Evolutionary conservation across 1,140 invertebrate species (phyloP).

Genomic region (Solenopsis fugax): DNA sequence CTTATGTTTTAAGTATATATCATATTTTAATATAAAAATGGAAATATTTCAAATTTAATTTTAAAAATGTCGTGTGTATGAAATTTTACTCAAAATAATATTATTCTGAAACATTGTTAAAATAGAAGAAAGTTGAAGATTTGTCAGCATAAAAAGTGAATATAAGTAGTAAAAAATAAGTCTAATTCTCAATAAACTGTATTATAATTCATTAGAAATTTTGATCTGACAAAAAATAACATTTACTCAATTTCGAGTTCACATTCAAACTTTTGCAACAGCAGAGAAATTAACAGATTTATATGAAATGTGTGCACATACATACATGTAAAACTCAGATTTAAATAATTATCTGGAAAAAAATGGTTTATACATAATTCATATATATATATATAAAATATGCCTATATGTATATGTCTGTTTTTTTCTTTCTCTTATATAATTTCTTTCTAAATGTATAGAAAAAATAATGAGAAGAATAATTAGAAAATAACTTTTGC

Average conservation of each 20-base stretch:
- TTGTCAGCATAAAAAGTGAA: not conserved
- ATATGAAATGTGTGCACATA: conserved; percentile 1
- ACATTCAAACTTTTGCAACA: conserved; percentile 14
- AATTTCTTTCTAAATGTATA: too few species aligned
- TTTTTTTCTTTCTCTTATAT: too few species aligned
- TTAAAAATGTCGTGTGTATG: too few species aligned
- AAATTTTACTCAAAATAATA: too few species aligned
- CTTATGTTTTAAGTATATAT: not conserved
- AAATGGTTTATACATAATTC: too few species aligned
- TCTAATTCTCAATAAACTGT: not conserved
- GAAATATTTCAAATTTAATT: too few species aligned
- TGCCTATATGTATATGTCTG: too few species aligned
- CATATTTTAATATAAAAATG: too few species aligned
- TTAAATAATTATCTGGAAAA: not conserved
- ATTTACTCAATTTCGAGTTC: not conserved
- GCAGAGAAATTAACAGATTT: conserved; percentile 7
- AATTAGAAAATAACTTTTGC: too few species aligned
- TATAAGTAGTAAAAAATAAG: not conserved
- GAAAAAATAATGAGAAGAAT: too few species aligned
- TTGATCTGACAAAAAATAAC: not conserved
- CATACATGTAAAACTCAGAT: conserved; percentile 9
- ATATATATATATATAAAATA: too few species aligned
- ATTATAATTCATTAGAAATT: not conserved
- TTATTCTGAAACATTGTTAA: not conserved
- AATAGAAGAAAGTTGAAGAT: not conserved